Percentiles rank a stretch among this genome's conserved stretches.
Conservation (phyloP, 2,797 vertebrate species). For the Selene dorsalis region DNA sequence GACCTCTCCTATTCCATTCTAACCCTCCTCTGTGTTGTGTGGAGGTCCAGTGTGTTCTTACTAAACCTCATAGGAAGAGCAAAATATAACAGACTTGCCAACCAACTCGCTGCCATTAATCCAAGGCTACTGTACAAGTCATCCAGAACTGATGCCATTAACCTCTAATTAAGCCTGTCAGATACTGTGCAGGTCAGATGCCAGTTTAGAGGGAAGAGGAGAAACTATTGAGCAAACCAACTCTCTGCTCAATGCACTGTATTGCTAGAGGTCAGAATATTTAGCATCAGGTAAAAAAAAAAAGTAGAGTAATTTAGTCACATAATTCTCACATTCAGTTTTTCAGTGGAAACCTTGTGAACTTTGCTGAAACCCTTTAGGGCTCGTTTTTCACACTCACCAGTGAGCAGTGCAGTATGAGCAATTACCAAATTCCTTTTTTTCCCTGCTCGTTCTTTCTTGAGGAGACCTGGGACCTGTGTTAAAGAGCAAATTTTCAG, state of each 20-base stretch:
- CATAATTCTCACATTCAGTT: slow-evolving; percentile 26
- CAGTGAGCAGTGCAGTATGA: slow-evolving; percentile 15
- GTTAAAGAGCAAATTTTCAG: slow-evolving; percentile 7
- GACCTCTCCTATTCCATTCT: slow-evolving; percentile 9
- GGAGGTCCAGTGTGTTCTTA: not conserved
- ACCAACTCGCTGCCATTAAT: not conserved
- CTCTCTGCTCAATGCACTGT: not conserved
- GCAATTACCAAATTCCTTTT: slow-evolving; percentile 27
- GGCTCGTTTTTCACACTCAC: slow-evolving; percentile 1
- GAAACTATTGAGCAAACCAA: not conserved
- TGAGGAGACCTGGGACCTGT: slow-evolving; percentile 5
- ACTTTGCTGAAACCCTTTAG: slow-evolving; percentile 22
- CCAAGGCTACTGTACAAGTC: not conserved
- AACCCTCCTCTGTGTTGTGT: not conserved
- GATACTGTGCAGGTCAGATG: not conserved
- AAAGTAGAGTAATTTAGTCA: slow-evolving; percentile 29
- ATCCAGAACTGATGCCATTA: slow-evolving; percentile 11
- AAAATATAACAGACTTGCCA: not conserved
- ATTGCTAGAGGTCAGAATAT: slow-evolving; percentile 16
- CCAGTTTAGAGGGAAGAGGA: not conserved
- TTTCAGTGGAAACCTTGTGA: slow-evolving; percentile 24
- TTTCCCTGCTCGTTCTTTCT: not conserved
- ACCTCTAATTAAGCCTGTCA: slow-evolving; percentile 24
- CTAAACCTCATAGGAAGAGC: not conserved
- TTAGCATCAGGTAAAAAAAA: slow-evolving; percentile 22